A percentile compares a stretch with the other conserved stretches of the same genome.
Conservation (phyloP, 2,113 vertebrate species). For the Casuarius casuarius region DNA sequence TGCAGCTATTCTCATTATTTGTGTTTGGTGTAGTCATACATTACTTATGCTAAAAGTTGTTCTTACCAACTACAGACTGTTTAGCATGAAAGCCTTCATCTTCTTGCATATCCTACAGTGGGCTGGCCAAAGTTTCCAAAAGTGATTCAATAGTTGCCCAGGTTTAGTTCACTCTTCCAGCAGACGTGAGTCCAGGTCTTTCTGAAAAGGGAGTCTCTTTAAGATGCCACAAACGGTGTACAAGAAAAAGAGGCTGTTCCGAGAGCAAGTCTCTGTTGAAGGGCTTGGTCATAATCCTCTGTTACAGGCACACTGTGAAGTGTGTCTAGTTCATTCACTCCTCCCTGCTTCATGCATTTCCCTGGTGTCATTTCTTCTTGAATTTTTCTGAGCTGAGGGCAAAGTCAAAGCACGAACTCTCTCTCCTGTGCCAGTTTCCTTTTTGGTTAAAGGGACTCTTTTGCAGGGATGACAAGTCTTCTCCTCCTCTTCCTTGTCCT, state of each 20-base stretch:
- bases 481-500: not conserved
- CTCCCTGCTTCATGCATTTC: not conserved
- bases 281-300: not conserved
- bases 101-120: not conserved
- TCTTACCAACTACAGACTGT: not conserved
- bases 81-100: not conserved
- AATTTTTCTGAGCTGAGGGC: not conserved
- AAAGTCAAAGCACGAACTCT: not conserved
- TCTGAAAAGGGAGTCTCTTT: not conserved
- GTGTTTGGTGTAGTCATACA: not conserved
- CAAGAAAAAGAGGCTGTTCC: not conserved
- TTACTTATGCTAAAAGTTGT: not conserved
- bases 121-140: not conserved
- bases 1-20: not conserved
- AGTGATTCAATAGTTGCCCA: not conserved
- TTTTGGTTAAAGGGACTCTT: too few species aligned
- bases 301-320: fast-evolving
- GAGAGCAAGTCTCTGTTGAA: not conserved
- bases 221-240: not conserved
- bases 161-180: not conserved
- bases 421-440: not conserved
- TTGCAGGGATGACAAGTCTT: not conserved
- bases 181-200: not conserved
- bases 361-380: not conserved
- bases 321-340: not conserved